Conservation (phyloP, 2,797 vertebrate species). For the Anguilla pacifica region DNA sequence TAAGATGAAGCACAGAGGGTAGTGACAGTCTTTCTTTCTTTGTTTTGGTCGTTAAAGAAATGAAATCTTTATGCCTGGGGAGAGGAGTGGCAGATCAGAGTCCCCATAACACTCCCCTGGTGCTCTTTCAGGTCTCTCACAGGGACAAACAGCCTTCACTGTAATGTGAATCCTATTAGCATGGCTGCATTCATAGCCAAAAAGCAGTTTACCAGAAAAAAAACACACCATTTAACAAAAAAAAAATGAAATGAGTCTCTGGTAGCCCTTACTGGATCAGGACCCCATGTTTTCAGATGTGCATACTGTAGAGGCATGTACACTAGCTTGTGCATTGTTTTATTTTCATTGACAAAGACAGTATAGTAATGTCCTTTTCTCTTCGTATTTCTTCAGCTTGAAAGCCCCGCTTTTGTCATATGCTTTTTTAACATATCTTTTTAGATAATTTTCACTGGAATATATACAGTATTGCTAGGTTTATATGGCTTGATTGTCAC, state of each 20-base stretch:
- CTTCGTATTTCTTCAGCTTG: not conserved
- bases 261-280: slow-evolving; percentile 1
- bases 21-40: not conserved
- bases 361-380: not conserved
- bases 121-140: not conserved
- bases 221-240: not conserved
- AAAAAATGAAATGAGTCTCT: not conserved
- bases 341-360: not conserved
- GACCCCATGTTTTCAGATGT: not conserved
- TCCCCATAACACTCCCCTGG: not conserved
- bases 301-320: not conserved
- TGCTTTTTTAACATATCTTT: too few species aligned
- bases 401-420: not conserved
- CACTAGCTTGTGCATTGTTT: not conserved
- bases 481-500: not conserved
- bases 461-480: not conserved
- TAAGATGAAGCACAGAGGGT: not conserved
- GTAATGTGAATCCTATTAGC: not conserved
- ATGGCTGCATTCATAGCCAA: not conserved
- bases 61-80: not conserved
- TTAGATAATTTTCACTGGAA: too few species aligned
- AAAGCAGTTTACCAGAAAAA: not conserved
- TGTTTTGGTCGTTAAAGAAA: slow-evolving; percentile 6
- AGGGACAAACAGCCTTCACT: not conserved
- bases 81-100: not conserved